Evolutionary conservation across 2,888 invertebrate genomes (phyloP).

Genomic region (Mystacides longicornis): DNA sequence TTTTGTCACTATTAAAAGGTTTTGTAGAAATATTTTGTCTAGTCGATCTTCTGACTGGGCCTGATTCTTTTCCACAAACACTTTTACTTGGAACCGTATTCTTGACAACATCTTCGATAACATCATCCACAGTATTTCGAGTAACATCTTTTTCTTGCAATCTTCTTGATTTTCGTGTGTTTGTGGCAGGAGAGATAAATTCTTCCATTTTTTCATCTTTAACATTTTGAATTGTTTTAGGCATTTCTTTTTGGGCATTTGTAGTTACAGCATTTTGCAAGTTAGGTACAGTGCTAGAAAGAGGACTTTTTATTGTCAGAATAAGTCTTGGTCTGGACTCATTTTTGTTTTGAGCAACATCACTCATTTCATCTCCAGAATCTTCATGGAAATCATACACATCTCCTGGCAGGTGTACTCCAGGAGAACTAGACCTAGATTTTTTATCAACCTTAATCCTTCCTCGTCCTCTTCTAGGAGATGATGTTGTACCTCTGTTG

Average conservation of each 20-base stretch:
- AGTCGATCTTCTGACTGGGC: slow-evolving; percentile 48
- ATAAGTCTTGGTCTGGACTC: slow-evolving; percentile 67
- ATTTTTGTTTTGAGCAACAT: slow-evolving; percentile 37
- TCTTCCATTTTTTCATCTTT: slow-evolving; percentile 51
- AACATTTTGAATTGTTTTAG: slow-evolving; percentile 29
- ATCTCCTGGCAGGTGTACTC: slow-evolving; percentile 60
- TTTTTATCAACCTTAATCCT: slow-evolving; percentile 50
- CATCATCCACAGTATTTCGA: slow-evolving; percentile 74
- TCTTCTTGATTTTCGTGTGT: slow-evolving; percentile 74
- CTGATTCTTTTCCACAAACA: slow-evolving; percentile 31
- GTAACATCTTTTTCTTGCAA: slow-evolving; percentile 71
- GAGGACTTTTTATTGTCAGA: slow-evolving; percentile 71
- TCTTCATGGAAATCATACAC: slow-evolving; percentile 90
- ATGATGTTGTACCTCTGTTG: slow-evolving; percentile 35
- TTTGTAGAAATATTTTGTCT: slow-evolving; percentile 44
- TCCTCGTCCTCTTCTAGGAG: slow-evolving; percentile 41
- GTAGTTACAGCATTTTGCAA: slow-evolving; percentile 31
- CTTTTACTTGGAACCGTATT: slow-evolving; percentile 43
- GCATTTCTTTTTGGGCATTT: slow-evolving; percentile 18
- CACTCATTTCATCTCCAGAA: slow-evolving; percentile 66
- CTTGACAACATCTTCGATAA: slow-evolving; percentile 83
- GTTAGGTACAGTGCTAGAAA: slow-evolving; percentile 32
- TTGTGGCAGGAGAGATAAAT: slow-evolving; percentile 55
- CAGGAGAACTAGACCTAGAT: slow-evolving; percentile 42
- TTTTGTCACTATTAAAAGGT: slow-evolving; percentile 33